These are phyloP conservation scores for Metaphire vulgaris DNA, from an alignment of 1,140 invertebrate species.

Conservation along the genomic window DNA sequence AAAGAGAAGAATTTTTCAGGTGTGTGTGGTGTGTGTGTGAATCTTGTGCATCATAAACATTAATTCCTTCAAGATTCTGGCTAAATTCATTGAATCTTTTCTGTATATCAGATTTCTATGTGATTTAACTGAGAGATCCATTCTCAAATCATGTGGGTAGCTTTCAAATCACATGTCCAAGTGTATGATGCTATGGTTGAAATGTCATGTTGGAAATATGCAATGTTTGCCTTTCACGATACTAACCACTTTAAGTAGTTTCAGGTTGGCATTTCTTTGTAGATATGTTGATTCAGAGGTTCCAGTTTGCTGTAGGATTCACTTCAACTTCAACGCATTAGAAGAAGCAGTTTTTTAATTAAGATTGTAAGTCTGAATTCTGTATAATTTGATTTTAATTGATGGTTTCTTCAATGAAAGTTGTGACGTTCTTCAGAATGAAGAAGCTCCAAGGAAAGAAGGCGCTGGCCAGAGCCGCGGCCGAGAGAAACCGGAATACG, in stretches of 20 bases:
- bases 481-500: slow-evolving; percentile 41
- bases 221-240: no score
- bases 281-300: background rate
- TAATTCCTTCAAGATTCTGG: background rate
- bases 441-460: slow-evolving; percentile 89
- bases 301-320: background rate
- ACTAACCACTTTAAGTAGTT: background rate
- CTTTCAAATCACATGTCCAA: no score
- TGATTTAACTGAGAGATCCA: background rate
- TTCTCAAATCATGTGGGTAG: background rate
- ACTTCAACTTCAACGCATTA: no score
- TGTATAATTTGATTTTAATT: background rate
- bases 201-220: no score
- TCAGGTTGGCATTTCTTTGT: background rate
- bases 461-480: slow-evolving; percentile 36
- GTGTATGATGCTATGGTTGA: no score
- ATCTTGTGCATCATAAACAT: background rate
- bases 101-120: background rate
- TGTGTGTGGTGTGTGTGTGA: slow-evolving; percentile 34
- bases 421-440: slow-evolving; percentile 52
- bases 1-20: slow-evolving; percentile 98
- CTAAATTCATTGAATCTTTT: background rate
- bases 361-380: background rate
- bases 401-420: background rate
- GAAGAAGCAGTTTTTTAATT: background rate